Conservation (phyloP, 2,797 vertebrate species). For the Phoebastria nigripes region DNA sequence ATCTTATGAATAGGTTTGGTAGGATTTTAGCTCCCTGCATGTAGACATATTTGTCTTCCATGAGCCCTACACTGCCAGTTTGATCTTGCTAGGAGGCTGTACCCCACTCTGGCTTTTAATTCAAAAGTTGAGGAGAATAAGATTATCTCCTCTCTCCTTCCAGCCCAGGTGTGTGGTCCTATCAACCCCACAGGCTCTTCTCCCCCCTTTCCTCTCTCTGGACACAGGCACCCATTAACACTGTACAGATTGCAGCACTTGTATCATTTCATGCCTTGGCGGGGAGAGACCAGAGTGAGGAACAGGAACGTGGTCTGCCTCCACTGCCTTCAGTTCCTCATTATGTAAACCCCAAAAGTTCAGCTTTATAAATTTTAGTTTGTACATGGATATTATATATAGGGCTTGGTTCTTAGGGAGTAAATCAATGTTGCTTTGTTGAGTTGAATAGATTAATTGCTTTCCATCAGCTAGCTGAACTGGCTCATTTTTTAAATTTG, state of each 20-base stretch:
- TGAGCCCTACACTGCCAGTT: neutral
- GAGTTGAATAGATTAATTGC: neutral
- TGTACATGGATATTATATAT: neutral
- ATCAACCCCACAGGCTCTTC: neutral
- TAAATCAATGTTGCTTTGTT: neutral
- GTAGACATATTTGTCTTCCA: neutral
- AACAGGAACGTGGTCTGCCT: neutral
- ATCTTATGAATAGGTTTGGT: neutral
- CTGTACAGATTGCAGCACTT: neutral
- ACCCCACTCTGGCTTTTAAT: neutral
- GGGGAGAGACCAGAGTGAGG: neutral
- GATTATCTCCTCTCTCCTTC: neutral
- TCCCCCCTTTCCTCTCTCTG: neutral
- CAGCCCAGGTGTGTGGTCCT: neutral
- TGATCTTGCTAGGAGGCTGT: neutral
- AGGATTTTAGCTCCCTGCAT: neutral
- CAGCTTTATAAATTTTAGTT: neutral
- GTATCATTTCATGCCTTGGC: neutral
- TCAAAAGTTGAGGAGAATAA: neutral
- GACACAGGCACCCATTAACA: neutral
- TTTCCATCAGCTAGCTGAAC: neutral
- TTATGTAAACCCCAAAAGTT: neutral
- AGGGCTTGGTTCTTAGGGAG: neutral
- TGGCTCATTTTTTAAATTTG: neutral
- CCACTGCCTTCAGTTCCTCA: neutral